A percentile compares a stretch with the other conserved stretches of the same genome.
These are phyloP conservation scores for Theropithecus gelada DNA, from an alignment of 2,113 vertebrate genomes.

Conservation along the genomic window DNA sequence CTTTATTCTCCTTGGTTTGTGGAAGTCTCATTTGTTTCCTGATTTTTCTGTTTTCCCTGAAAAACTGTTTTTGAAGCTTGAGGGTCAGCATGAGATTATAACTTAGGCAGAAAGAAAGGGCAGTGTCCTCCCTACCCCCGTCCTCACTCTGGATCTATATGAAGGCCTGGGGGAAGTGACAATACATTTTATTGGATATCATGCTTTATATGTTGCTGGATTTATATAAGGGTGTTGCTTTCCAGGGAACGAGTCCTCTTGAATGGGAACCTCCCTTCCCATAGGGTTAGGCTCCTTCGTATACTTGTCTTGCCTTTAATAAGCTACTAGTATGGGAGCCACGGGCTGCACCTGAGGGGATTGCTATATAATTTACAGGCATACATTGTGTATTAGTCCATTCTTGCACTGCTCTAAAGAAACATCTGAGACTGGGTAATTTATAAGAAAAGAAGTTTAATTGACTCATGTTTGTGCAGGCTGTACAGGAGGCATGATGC, in stretches of 20 bases:
- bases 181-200: background rate
- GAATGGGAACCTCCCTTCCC: background rate
- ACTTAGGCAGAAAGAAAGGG: background rate
- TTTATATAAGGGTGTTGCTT: background rate
- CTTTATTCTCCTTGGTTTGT: background rate
- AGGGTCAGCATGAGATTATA: background rate
- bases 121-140: background rate
- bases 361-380: background rate
- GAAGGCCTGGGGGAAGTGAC: background rate
- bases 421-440: no score
- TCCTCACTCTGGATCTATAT: no score
- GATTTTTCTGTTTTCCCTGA: background rate
- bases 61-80: background rate
- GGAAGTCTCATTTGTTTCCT: background rate
- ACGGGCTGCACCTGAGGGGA: background rate
- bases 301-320: background rate
- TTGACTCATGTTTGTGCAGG: no score
- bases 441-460: no score
- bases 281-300: background rate
- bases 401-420: no score
- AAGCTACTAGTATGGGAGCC: background rate
- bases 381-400: no score
- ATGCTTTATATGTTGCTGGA: background rate
- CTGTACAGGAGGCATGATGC: no score
- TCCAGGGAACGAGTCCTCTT: background rate